phyloP scores from a whole-genome alignment of 2,888 invertebrate species.

The Limnephilus marmoratus region DNA sequence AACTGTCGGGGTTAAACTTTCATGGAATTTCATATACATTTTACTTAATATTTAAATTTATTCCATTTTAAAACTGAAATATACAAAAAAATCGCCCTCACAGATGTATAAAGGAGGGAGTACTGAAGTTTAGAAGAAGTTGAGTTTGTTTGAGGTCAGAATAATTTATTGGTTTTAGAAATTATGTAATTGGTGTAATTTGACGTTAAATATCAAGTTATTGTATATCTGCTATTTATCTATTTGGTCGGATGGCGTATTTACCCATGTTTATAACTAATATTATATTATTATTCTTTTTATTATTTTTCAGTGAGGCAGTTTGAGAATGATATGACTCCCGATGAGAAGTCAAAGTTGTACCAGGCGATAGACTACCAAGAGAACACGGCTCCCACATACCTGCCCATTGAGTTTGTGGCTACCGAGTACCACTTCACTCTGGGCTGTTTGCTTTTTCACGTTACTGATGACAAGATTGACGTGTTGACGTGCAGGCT shows the following conservation, averaged over 20 bases:
- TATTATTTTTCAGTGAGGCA: conserved; percentile 80
- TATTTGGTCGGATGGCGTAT: neutral
- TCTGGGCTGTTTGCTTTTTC: conserved; percentile 81
- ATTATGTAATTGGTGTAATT: too few species aligned
- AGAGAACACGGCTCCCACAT: conserved; percentile 86
- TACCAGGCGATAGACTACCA: conserved; percentile 98
- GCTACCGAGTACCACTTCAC: conserved; percentile 88
- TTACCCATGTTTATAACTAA: neutral
- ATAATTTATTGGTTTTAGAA: too few species aligned
- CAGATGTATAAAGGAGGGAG: too few species aligned
- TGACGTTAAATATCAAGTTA: too few species aligned
- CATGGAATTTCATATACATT: too few species aligned
- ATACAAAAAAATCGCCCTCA: too few species aligned
- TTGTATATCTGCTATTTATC: too few species aligned
- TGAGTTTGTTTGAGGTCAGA: too few species aligned
- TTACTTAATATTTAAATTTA: too few species aligned
- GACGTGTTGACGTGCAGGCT: conserved; percentile 80
- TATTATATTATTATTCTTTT: neutral
- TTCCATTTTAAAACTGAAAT: too few species aligned
- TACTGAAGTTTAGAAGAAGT: too few species aligned
- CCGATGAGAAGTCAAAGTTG: conserved; percentile 94
- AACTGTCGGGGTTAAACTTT: too few species aligned
- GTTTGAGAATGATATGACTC: conserved; percentile 95
- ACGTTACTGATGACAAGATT: conserved; percentile 73
- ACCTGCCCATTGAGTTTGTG: conserved; percentile 86